Base-by-base conservation (phyloP, 2,797 vertebrate species). In the Enteromius treurensis region DNA sequence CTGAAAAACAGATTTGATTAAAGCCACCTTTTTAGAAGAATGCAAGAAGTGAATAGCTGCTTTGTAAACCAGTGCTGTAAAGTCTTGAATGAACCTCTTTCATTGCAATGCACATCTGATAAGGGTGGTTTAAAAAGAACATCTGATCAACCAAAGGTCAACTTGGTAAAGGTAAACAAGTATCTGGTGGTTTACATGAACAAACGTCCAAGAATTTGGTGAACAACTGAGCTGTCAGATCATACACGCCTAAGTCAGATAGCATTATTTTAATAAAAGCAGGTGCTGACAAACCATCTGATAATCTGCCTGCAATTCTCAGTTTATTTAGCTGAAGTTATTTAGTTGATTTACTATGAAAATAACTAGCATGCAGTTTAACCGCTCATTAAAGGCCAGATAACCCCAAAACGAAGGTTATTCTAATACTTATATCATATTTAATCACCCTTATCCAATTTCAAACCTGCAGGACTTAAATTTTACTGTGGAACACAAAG, bases 1-100 rank as follows among this genome's bases (percentile, higher is more conserved):
- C 42, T 51, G 45, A 67, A 65, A 42, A 67, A 14, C 6, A 14
- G 45, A 79, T 67, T 79, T 51, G 77, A 79, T 49, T 67, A 23
- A 67, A 67, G 45, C 32, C 40, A 47, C 77, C 45, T 67, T 37
- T 79, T 47, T 15, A 47, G 23, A 79, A 51, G 62, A 67, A 65
- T 51, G 45, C 45, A n/a, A 23, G 11, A 29, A 49, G 26, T 79
- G 21, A 79, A 73, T 47, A n/a, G 51, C 34, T 42, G 34, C n/a
- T 26, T 69, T 58, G 49, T 68, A 45, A 42, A 70, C n/a, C 34
- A 45, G 49, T 9, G 1, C n/a, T 80, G 40, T 40, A 42, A 55
- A 19, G 32, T 11, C 19, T 42, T 64, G 58, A 77, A 77, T 47
- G 4, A 64, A 42, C 40, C 58, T 4, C 58, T n/a, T 73, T 62